phyloP scores from a whole-genome alignment of 2,888 invertebrate genomes.

The Standfussiana lucernea region DNA sequence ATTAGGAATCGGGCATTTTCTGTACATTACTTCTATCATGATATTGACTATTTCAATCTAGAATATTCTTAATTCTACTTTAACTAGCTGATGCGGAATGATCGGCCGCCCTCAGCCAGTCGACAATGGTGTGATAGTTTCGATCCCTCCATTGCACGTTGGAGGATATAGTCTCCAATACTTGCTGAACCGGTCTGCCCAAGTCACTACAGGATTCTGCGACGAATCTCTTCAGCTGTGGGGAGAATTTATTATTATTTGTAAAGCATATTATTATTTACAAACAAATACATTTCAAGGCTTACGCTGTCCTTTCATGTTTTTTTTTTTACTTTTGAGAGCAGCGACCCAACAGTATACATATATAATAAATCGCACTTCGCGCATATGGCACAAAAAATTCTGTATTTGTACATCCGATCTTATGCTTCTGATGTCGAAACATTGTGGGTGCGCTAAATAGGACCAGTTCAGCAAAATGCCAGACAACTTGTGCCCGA shows the following conservation, averaged over 20 bases:
- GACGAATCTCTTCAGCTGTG: slow-evolving; percentile 93
- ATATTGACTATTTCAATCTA: slow-evolving; percentile 48
- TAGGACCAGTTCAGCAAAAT: too few relatives aligned
- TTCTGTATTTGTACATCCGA: too few relatives aligned
- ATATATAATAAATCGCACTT: too few relatives aligned
- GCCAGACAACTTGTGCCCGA: too few relatives aligned
- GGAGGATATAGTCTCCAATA: slow-evolving; percentile 94
- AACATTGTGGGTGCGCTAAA: not conserved
- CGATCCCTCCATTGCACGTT: slow-evolving; percentile 96
- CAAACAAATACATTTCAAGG: not conserved
- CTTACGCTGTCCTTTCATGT: not conserved
- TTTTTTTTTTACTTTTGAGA: not conserved
- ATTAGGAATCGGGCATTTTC: slow-evolving; percentile 4
- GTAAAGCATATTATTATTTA: not conserved
- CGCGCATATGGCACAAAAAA: too few relatives aligned
- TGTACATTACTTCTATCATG: slow-evolving; percentile 42
- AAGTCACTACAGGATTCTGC: slow-evolving; percentile 92
- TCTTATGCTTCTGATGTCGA: too few relatives aligned
- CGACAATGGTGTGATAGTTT: slow-evolving; percentile 93
- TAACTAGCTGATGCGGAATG: slow-evolving; percentile 60
- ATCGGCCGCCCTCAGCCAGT: slow-evolving; percentile 92
- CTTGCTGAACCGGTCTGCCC: slow-evolving; percentile 94
- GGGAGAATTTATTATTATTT: slow-evolving; percentile 16
- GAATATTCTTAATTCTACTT: slow-evolving; percentile 37
- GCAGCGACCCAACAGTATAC: too few relatives aligned